These are phyloP conservation scores for Lutraria lutraria DNA, from an alignment of 2,888 invertebrate species.

Conservation along the genomic window DNA sequence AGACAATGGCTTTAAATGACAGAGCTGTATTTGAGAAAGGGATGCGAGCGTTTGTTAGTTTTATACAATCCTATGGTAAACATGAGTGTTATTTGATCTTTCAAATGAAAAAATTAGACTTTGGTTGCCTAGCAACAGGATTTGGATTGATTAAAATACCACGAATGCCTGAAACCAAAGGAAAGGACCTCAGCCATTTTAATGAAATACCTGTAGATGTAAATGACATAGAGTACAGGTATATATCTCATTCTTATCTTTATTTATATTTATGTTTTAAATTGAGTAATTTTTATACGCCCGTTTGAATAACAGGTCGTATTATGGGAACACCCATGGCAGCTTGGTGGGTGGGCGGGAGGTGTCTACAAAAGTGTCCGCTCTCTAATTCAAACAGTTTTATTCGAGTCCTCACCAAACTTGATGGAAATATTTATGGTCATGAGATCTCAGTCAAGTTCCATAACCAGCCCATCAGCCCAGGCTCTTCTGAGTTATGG, in stretches of 20 bases:
- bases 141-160: constrained; percentile 97
- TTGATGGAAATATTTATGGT: no score
- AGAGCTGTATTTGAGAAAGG: constrained; percentile 94
- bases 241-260: background rate
- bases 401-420: no score
- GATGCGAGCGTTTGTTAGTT: constrained; percentile 97
- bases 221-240: constrained; percentile 89
- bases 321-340: no score
- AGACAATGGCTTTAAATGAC: constrained; percentile 91
- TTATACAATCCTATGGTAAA: constrained; percentile 96
- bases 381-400: no score
- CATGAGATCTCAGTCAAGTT: no score
- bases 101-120: constrained; percentile 94
- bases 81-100: constrained; percentile 97
- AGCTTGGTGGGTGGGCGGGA: no score
- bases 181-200: constrained; percentile 89
- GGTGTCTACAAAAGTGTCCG: no score
- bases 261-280: background rate
- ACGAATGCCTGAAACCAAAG: constrained; percentile 97
- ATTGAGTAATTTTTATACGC: no score
- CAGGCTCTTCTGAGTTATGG: no score
- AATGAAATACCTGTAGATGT: constrained; percentile 90
- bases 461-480: no score
- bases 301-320: no score
- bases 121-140: constrained; percentile 93